These are phyloP conservation scores for Cataglyphis altisquamis DNA, from an alignment of 2,888 invertebrate species.

Conservation along the genomic window DNA sequence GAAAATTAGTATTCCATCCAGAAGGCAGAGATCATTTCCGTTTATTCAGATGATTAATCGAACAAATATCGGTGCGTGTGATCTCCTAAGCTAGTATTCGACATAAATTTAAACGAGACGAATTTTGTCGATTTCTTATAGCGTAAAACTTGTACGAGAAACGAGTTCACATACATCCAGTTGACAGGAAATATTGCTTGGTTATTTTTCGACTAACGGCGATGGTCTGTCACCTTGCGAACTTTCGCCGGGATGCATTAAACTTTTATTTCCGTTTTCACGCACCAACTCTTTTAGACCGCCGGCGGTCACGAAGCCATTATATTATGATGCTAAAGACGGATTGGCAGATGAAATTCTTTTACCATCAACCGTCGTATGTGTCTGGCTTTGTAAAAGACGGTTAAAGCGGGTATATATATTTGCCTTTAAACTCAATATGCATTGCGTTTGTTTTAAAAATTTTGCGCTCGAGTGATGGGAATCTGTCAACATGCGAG, in stretches of 20 bases:
- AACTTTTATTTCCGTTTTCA: slow-evolving; percentile 50
- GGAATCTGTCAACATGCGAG: neutral
- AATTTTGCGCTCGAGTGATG: neutral
- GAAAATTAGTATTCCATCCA: neutral
- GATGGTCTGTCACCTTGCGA: slow-evolving; percentile 35
- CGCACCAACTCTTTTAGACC: neutral
- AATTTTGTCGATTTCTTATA: slow-evolving; percentile 8
- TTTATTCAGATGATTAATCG: slow-evolving; percentile 12
- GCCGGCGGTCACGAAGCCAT: slow-evolving; percentile 17
- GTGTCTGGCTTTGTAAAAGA: neutral
- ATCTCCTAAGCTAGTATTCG: neutral
- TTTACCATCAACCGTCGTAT: slow-evolving; percentile 17
- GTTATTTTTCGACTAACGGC: slow-evolving; percentile 41
- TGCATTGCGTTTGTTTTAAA: neutral
- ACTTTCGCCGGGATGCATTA: slow-evolving; percentile 6
- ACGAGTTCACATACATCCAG: slow-evolving; percentile 3
- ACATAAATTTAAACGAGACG: slow-evolving; percentile 30
- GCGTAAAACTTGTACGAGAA: neutral
- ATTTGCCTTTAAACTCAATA: slow-evolving; percentile 5
- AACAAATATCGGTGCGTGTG: neutral
- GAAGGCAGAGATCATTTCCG: neutral
- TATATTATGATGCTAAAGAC: neutral
- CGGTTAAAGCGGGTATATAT: neutral
- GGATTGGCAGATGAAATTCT: slow-evolving; percentile 31
- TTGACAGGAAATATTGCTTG: slow-evolving; percentile 36